Percentiles rank a stretch among this genome's conserved stretches.
Conservation (phyloP, 2,888 invertebrate genomes). For the Lobophora halterata region DNA sequence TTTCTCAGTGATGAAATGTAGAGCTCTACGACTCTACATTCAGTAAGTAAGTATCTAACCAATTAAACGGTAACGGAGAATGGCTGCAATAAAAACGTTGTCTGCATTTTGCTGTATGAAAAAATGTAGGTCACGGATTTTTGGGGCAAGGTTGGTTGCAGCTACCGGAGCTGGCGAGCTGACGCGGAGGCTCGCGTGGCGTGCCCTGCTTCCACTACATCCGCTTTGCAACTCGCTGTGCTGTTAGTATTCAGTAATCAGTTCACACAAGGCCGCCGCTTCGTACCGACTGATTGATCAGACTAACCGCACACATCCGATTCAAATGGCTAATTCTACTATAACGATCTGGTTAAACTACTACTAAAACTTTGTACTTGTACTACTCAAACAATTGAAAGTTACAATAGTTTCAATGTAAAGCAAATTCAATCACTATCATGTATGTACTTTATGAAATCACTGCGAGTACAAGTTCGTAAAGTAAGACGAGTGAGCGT, state of each 20-base stretch:
- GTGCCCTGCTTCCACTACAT: slow-evolving; percentile 63
- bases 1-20: slow-evolving; percentile 9
- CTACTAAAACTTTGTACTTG: not conserved
- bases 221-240: slow-evolving; percentile 64
- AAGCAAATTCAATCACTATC: not conserved
- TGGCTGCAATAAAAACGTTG: slow-evolving; percentile 59
- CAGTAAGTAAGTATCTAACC: slow-evolving; percentile 25
- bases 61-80: slow-evolving; percentile 48
- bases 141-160: slow-evolving; percentile 76
- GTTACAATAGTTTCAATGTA: not conserved
- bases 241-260: slow-evolving; percentile 63
- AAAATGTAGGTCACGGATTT: slow-evolving; percentile 76
- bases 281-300: slow-evolving; percentile 64
- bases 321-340: slow-evolving; percentile 46
- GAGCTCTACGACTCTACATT: slow-evolving; percentile 14
- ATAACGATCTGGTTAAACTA: slow-evolving; percentile 30
- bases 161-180: slow-evolving; percentile 33
- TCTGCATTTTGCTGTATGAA: slow-evolving; percentile 69
- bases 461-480: no score
- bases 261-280: slow-evolving; percentile 65
- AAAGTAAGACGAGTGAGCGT: no score
- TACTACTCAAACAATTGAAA: not conserved
- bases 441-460: no score
- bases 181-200: slow-evolving; percentile 48
- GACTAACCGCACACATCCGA: slow-evolving; percentile 64